A percentile compares a stretch with the other conserved stretches of the same genome.
Conservation (phyloP, 2,888 invertebrate species). For the Pristionchus entomophagus region DNA sequence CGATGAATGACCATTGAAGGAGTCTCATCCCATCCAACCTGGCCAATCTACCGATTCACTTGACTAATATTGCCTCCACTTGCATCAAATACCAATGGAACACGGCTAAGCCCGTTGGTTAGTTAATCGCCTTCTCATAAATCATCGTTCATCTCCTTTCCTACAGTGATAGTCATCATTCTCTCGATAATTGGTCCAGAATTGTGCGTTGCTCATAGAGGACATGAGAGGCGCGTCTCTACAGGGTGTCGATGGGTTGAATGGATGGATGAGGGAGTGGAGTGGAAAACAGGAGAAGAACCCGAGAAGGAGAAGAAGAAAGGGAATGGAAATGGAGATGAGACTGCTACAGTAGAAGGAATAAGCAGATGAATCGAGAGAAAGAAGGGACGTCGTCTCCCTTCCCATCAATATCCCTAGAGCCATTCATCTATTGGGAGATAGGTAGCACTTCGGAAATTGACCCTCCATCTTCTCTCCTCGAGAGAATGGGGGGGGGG, state of each 20-base stretch:
- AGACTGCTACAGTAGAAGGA: background rate
- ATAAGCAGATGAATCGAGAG: slow-evolving; percentile 30
- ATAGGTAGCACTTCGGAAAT: background rate
- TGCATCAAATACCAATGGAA: background rate
- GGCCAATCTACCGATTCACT: too few species aligned
- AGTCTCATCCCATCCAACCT: background rate
- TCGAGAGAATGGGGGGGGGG: too few species aligned
- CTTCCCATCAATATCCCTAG: too few species aligned
- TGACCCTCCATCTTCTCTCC: background rate
- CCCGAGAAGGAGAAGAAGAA: background rate
- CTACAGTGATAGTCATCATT: background rate
- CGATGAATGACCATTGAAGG: too few species aligned
- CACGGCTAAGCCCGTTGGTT: background rate
- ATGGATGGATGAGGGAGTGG: background rate
- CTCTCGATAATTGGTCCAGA: background rate
- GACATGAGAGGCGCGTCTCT: background rate
- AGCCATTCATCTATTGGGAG: background rate
- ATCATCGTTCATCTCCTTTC: background rate
- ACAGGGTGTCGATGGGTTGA: too few species aligned
- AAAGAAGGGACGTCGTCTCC: too few species aligned
- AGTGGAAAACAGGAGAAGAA: background rate
- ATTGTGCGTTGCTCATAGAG: slow-evolving; percentile 7
- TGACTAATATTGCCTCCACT: too few species aligned
- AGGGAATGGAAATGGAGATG: background rate
- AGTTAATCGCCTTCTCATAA: background rate